phyloP scores from a whole-genome alignment of 2,797 vertebrate genomes.

The Cynopterus sphinx region DNA sequence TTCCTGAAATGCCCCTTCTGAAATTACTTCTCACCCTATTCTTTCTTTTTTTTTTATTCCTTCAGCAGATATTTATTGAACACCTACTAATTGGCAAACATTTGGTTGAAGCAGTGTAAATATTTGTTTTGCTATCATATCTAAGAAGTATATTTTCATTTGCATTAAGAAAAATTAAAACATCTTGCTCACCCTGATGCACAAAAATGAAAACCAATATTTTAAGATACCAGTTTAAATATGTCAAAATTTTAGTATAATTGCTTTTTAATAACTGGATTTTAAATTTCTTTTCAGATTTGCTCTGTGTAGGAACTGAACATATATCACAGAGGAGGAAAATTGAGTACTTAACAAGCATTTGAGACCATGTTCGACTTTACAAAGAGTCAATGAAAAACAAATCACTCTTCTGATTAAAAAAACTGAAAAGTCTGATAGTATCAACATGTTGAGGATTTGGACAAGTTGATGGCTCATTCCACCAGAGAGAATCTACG shows the following conservation, averaged over 20 bases:
- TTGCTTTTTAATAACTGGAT: neutral
- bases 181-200: neutral
- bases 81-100: neutral
- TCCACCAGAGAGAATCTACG: neutral
- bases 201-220: neutral
- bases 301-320: neutral
- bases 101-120: neutral
- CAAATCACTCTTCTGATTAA: constrained; percentile 1
- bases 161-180: neutral
- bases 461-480: neutral
- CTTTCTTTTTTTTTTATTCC: neutral
- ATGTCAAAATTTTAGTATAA: neutral
- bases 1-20: neutral
- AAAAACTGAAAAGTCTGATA: neutral
- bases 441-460: neutral
- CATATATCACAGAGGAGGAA: neutral
- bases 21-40: neutral
- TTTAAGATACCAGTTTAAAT: neutral
- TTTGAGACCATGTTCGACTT: neutral
- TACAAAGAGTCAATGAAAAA: neutral
- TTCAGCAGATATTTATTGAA: neutral
- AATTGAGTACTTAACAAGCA: neutral
- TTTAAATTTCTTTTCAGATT: neutral
- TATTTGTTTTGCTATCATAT: neutral
- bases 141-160: constrained; percentile 34